A percentile compares a stretch with the other conserved stretches of the same genome.
Evolutionary conservation across 2,888 invertebrate species (phyloP).

Genomic region (Aelia acuminata): DNA sequence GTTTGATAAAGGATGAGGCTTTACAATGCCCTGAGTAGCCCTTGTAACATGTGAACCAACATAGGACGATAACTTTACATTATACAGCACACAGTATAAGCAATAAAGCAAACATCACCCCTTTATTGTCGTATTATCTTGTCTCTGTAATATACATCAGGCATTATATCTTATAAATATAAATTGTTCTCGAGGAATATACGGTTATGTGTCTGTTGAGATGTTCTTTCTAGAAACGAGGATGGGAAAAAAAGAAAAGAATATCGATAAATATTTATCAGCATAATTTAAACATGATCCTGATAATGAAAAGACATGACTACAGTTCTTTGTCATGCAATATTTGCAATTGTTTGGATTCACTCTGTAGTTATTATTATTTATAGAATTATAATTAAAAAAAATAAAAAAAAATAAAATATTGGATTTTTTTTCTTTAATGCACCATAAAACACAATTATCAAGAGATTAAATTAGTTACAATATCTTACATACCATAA

Average conservation of each 20-base stretch:
- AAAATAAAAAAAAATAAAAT: no score
- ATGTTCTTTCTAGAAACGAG: neutral
- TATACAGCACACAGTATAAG: slow-evolving; percentile 9
- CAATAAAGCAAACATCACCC: slow-evolving; percentile 11
- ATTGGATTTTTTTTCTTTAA: no score
- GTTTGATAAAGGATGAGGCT: neutral
- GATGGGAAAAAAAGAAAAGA: neutral
- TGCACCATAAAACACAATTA: no score
- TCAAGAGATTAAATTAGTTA: no score
- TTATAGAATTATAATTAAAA: no score
- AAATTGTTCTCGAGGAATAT: neutral
- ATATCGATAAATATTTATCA: slow-evolving; percentile 10
- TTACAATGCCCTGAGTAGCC: neutral
- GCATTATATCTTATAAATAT: slow-evolving; percentile 9
- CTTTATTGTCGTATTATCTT: slow-evolving; percentile 10
- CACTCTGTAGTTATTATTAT: no score
- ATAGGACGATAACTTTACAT: neutral
- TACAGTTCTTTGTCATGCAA: no score
- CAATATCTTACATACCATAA: no score
- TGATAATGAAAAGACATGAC: neutral
- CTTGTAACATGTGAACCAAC: slow-evolving; percentile 9
- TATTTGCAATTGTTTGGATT: no score
- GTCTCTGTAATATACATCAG: neutral
- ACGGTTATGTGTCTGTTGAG: neutral
- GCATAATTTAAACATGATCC: neutral